phyloP scores from a whole-genome alignment of 1,140 invertebrate species.

The Bombus consobrinus region DNA sequence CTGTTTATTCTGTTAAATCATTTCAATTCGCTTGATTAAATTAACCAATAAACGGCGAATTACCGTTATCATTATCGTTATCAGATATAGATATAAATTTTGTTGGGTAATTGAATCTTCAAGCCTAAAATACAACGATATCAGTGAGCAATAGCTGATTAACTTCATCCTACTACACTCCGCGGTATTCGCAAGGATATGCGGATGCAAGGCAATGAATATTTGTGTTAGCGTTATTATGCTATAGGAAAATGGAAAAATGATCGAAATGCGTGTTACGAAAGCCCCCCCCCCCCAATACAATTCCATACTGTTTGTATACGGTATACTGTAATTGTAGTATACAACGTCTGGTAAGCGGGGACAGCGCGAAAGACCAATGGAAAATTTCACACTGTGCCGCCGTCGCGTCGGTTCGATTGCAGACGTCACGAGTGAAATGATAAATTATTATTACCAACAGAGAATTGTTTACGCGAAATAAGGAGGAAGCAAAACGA shows the following conservation, averaged over 20 bases:
- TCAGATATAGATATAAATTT: conserved; percentile 69
- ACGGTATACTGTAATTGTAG: neutral
- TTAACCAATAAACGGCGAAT: conserved; percentile 67
- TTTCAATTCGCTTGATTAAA: conserved; percentile 52
- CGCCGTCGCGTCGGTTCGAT: conserved; percentile 3
- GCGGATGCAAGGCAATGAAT: neutral
- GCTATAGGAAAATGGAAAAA: neutral
- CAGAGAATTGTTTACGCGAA: conserved; percentile 49
- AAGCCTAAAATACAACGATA: conserved; percentile 32
- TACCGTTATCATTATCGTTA: conserved; percentile 29
- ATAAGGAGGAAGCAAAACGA: conserved; percentile 52
- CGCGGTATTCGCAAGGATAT: no score
- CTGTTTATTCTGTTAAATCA: no score
- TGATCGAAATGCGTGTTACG: neutral
- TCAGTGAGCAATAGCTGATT: neutral
- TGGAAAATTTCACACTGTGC: conserved; percentile 62
- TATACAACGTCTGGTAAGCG: neutral
- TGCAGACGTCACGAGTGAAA: conserved; percentile 36
- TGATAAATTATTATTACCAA: conserved; percentile 55
- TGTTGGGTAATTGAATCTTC: conserved; percentile 58
- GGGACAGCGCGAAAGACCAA: conserved; percentile 13
- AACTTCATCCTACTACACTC: no score
- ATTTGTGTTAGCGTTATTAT: neutral
- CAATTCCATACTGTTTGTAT: neutral
- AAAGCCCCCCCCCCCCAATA: no score